Evolutionary conservation across 2,797 vertebrate species (phyloP).

Genomic region (Chrosomus eos): DNA sequence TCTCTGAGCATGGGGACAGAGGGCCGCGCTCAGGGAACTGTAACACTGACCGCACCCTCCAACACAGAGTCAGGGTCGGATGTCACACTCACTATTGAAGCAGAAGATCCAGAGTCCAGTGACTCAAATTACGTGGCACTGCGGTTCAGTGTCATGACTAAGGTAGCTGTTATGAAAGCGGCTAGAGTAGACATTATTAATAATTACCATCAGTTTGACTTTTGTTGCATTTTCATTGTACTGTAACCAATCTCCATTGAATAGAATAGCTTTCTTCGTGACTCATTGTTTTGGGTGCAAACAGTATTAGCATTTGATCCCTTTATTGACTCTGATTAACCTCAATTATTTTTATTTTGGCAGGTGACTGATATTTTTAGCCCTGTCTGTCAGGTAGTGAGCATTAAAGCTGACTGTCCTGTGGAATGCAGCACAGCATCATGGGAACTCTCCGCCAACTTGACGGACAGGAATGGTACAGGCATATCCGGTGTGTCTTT

Average conservation of each 20-base stretch:
- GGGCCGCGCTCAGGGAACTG: neutral
- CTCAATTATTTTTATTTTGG: neutral
- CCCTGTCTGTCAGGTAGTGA: conserved; percentile 42
- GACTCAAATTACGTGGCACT: conserved; percentile 51
- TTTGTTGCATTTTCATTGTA: neutral
- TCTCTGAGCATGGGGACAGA: neutral
- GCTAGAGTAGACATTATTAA: neutral
- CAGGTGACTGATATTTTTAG: conserved; percentile 48
- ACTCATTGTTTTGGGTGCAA: neutral
- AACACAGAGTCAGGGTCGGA: conserved; percentile 41
- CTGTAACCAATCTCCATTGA: neutral
- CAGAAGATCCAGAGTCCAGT: neutral
- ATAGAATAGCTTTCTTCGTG: neutral
- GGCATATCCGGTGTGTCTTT: conserved; percentile 39
- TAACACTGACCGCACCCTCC: conserved; percentile 30
- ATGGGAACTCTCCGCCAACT: conserved; percentile 42
- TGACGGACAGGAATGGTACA: conserved; percentile 46
- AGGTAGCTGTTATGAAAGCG: neutral
- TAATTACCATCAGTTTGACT: neutral
- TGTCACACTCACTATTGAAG: conserved; percentile 54
- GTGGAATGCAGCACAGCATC: conserved; percentile 29
- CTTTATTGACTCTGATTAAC: neutral
- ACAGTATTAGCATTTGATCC: neutral
- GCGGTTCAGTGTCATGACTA: conserved; percentile 18
- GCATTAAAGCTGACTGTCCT: conserved; percentile 37